Percentiles rank a stretch among this genome's conserved stretches.
Conservation (phyloP, 2,797 vertebrate species). For the Phataginus tetradactyla region DNA sequence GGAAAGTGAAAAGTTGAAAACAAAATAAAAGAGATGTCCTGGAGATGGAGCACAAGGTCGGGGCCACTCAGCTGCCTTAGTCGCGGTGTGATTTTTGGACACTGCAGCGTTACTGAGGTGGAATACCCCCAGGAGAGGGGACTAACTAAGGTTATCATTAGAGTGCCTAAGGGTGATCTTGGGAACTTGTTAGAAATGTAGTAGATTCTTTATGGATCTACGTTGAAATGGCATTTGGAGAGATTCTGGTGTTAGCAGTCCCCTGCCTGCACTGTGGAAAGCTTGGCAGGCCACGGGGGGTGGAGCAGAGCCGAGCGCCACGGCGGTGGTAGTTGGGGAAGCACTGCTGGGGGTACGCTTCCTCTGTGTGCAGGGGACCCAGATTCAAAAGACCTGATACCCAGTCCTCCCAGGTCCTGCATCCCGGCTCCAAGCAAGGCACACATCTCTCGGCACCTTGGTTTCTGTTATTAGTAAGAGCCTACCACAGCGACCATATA, state of each 20-base stretch:
- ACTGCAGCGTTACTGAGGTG: neutral
- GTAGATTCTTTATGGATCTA: neutral
- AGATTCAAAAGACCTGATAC: too few species aligned
- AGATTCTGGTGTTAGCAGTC: neutral
- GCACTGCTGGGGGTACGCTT: too few species aligned
- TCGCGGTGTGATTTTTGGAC: neutral
- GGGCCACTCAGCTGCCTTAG: neutral
- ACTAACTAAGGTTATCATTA: neutral
- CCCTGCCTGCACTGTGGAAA: neutral
- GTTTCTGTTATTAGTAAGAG: neutral
- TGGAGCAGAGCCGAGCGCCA: too few species aligned
- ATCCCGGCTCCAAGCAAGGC: too few species aligned
- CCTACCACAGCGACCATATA: neutral
- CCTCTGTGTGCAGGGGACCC: too few species aligned
- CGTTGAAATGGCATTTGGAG: neutral
- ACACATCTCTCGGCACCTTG: neutral
- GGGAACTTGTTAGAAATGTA: neutral
- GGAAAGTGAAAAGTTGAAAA: neutral
- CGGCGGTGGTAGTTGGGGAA: too few species aligned
- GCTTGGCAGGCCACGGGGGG: too few species aligned
- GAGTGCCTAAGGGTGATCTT: too few species aligned
- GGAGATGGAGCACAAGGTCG: accelerated
- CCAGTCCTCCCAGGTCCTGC: neutral
- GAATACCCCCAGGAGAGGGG: neutral
- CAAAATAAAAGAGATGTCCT: neutral